Evolutionary conservation across 2,888 invertebrate genomes (phyloP).

Genomic region (Lysandra coridon): DNA sequence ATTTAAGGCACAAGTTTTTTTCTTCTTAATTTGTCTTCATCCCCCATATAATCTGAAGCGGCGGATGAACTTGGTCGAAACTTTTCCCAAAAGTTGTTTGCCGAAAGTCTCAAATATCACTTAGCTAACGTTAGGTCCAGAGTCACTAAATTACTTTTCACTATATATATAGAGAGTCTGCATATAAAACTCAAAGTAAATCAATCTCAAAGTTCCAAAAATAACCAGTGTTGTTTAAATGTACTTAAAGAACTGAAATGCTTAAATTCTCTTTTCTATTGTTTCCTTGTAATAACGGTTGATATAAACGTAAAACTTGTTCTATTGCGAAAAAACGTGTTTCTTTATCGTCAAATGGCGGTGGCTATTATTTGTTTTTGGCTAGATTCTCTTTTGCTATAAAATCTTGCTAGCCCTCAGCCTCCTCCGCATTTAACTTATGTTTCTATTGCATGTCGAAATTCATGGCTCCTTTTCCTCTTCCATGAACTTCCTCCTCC

Average conservation of each 20-base stretch:
- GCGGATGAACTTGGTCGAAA: constrained; percentile 77
- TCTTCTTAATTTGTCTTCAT: constrained; percentile 64
- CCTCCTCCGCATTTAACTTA: constrained; percentile 77
- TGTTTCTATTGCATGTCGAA: constrained; percentile 59
- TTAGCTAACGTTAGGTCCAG: constrained; percentile 75
- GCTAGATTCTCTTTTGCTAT: constrained; percentile 71
- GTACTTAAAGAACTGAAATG: constrained; percentile 75
- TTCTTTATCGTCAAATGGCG: constrained; percentile 81
- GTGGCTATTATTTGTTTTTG: constrained; percentile 65
- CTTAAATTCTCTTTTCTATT: constrained; percentile 80
- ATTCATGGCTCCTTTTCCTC: constrained; percentile 62
- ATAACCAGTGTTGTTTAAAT: constrained; percentile 81
- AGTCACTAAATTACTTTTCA: constrained; percentile 76
- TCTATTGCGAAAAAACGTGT: constrained; percentile 82
- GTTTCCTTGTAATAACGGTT: constrained; percentile 79
- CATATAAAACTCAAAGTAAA: constrained; percentile 76
- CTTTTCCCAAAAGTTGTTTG: constrained; percentile 67
- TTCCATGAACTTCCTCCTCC: constrained; percentile 60
- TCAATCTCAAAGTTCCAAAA: constrained; percentile 78
- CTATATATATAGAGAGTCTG: constrained; percentile 78
- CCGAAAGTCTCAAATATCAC: constrained; percentile 75
- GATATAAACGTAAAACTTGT: constrained; percentile 82
- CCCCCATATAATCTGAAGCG: constrained; percentile 67
- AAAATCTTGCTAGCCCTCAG: constrained; percentile 70
- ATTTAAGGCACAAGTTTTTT: constrained; percentile 78